A percentile compares a stretch with the other conserved stretches of the same genome.
Evolutionary conservation across 2,888 invertebrate genomes (phyloP).

Genomic region (Trichogramma dendrolimi): DNA sequence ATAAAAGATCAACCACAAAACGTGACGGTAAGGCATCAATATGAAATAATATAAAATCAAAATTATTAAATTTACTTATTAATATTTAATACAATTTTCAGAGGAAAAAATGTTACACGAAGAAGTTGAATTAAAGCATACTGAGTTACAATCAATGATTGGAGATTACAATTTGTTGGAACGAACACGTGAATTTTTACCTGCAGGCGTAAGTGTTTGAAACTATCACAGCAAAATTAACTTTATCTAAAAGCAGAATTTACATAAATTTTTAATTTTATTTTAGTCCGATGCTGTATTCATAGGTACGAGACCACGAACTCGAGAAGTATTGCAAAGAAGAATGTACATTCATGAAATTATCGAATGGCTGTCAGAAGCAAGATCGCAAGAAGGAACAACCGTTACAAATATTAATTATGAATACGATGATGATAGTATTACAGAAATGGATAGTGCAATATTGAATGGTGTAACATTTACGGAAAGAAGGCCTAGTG

Average conservation of each 20-base stretch:
- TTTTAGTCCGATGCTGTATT: conserved; percentile 57
- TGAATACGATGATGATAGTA: conserved; percentile 33
- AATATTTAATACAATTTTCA: conserved; percentile 41
- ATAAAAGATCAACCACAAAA: conserved; percentile 75
- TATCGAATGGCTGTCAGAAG: conserved; percentile 69
- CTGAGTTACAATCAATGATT: conserved; percentile 60
- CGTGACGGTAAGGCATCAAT: conserved; percentile 60
- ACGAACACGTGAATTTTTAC: conserved; percentile 53
- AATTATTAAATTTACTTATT: conserved; percentile 11
- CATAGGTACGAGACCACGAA: conserved; percentile 70
- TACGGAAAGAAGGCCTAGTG: conserved; percentile 25
- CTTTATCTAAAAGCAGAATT: not conserved
- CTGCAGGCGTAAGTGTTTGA: conserved; percentile 53
- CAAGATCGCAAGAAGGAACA: conserved; percentile 57
- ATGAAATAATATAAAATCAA: not conserved
- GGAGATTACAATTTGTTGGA: conserved; percentile 57
- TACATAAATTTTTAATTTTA: not conserved
- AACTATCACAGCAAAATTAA: not conserved
- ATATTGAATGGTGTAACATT: conserved; percentile 33
- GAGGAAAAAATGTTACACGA: conserved; percentile 75
- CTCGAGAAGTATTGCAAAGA: conserved; percentile 70
- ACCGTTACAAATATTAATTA: conserved; percentile 29
- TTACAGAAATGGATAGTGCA: conserved; percentile 34
- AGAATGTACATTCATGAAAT: conserved; percentile 75
- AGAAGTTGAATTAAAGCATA: conserved; percentile 70